These are phyloP conservation scores for Sacculina carcini DNA, from an alignment of 2,888 invertebrate species.

Conservation along the genomic window DNA sequence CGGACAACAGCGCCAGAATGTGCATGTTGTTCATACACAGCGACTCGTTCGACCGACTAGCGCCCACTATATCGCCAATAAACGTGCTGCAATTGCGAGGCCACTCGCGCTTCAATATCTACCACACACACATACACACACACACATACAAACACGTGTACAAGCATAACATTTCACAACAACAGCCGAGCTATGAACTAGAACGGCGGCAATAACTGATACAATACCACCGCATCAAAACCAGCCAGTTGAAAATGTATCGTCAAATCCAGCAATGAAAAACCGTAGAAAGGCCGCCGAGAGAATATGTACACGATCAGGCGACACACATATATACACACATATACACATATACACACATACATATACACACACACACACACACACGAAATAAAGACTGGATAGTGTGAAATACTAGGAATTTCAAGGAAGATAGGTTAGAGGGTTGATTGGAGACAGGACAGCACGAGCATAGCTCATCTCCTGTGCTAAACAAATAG, in stretches of 20 bases:
- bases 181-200: not conserved
- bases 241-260: too few species aligned
- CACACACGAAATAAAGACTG: too few species aligned
- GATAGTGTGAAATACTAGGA: too few species aligned
- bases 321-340: not conserved
- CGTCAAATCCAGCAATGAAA: too few species aligned
- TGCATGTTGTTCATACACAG: conserved; percentile 99
- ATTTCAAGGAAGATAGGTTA: too few species aligned
- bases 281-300: conserved; percentile 6
- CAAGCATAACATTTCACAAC: not conserved
- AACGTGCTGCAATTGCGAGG: conserved; percentile 99
- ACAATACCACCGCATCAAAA: too few species aligned
- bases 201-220: too few species aligned
- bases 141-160: not conserved
- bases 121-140: conserved; percentile 5
- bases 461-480: too few species aligned
- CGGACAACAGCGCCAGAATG: conserved; percentile 83
- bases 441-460: too few species aligned
- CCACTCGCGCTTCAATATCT: conserved; percentile 96
- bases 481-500: too few species aligned
- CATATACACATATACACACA: not conserved
- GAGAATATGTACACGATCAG: conserved; percentile 5
- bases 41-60: conserved; percentile 93
- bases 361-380: not conserved
- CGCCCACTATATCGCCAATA: conserved; percentile 95